Conservation (phyloP, 2,888 invertebrate genomes). For the Perithous albicinctus region DNA sequence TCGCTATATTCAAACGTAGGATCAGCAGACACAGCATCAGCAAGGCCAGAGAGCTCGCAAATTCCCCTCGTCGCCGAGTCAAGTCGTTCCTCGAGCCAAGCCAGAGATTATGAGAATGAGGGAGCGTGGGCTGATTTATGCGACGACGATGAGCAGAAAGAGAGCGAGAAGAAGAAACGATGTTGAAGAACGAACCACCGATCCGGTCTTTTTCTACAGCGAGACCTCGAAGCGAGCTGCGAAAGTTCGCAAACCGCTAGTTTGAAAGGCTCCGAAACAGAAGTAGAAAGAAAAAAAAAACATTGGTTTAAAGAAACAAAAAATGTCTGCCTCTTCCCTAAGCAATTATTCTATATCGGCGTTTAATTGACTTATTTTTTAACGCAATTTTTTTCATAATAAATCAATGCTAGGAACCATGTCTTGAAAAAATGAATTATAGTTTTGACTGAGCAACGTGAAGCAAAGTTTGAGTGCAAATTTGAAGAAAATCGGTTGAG, state of each 20-base stretch:
- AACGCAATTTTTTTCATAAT: too few species aligned
- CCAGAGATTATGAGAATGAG: slow-evolving; percentile 33
- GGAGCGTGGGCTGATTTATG: slow-evolving; percentile 58
- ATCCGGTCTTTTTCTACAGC: neutral
- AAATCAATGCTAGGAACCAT: too few species aligned
- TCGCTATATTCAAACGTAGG: slow-evolving; percentile 3
- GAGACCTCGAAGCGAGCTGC: neutral
- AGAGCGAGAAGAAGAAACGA: slow-evolving; percentile 6
- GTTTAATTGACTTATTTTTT: too few species aligned
- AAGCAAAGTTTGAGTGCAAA: too few species aligned
- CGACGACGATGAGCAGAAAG: slow-evolving; percentile 31
- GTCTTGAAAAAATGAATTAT: too few species aligned
- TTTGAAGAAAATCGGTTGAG: too few species aligned
- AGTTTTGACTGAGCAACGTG: too few species aligned
- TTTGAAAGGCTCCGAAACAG: neutral
- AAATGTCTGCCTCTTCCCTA: too few species aligned
- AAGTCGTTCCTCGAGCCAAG: slow-evolving; percentile 13
- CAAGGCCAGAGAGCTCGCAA: slow-evolving; percentile 7
- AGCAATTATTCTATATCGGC: too few species aligned
- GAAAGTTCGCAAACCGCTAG: neutral
- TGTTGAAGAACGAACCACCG: neutral
- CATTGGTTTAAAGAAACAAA: too few species aligned
- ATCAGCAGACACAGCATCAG: neutral
- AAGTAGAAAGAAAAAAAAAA: neutral
- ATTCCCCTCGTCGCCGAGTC: neutral